Evolutionary conservation across 2,113 vertebrate genomes (phyloP), one percentile per base, ranked within the genome.

Genomic region (Vidua macroura): DNA sequence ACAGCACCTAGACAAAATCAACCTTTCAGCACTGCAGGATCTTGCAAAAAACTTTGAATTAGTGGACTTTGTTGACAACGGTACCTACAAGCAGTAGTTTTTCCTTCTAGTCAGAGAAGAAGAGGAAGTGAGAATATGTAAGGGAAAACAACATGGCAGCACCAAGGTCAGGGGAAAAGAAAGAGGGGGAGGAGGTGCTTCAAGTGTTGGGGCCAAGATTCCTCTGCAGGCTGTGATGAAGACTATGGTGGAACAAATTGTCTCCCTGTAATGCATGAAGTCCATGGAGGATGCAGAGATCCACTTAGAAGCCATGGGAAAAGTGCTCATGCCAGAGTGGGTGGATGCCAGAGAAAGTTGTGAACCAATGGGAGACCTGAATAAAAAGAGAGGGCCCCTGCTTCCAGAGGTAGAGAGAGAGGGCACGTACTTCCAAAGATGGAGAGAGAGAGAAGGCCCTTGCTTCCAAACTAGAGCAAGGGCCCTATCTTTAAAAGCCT

Each of bases 291-390:
- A n/a, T 43, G 30, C 30, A 63, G 75, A 78, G 37, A 63, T 63
- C 11, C 18, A 46, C 37, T 52, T 2, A 0, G 30, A 41, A 19
- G 46, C 6, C 0, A 0, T 27, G 11, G 15, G 14, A n/a, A 78
- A 43, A 78, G 11, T 17, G 19, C 23, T 64, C 14, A 17, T 4
- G 8, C 30, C 19, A 11, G 75, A 52, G 17, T 2, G 5, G 22
- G 23, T 51, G 30, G 59, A n/a, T 52, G 23, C 17, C 8, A 8
- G 14, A 52, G 14, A 7, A 20, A 16, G 37, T 2, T 52, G 48
- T 52, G 37, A 64, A n/a, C 18, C 37, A 52, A 17, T n/a, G 37
- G 18, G 10, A 41, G 23, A 43, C 17, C 35, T 21, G 8, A 77
- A 62, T 41, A 33, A 28, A 44, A 31, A 74, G 39, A 33, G 28